Base-by-base conservation (phyloP, 1,140 invertebrate species). In the Scaptodrosophila lebanonensis region DNA sequence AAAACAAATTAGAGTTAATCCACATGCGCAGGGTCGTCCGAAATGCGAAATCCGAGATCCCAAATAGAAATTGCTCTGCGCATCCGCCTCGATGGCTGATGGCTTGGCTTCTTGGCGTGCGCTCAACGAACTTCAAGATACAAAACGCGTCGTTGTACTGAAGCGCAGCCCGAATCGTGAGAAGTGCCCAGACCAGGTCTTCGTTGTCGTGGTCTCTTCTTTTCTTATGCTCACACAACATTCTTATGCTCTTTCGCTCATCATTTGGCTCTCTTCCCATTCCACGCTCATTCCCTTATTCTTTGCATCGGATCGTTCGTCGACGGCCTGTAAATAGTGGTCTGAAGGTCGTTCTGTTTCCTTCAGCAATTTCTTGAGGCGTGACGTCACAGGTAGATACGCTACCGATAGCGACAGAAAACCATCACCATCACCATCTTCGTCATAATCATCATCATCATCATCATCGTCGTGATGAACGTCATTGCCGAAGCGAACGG, bases 1-100 rank as follows among this genome's bases (percentile, higher is more conserved):
- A 77, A 77, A 79, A 65, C 53, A 66, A 79, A 82, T 82, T 82
- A 77, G 56, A 44, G 68, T 56, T 77, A 79, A 77, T 77, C 72
- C 72, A 56, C 18, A n/a, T n/a, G n/a, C n/a, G n/a, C n/a, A n/a
- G n/a, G n/a, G n/a, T n/a, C n/a, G n/a, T n/a, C n/a, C n/a, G n/a
- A n/a, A n/a, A 25, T 25, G 22, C 22, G 22, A n/a, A n/a, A n/a
- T n/a, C n/a, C n/a, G n/a, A 25, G 8, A 25, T 25, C 22, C 22
- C 3, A 3, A 25, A 8, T 4, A 25, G 8, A 25, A 25, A 25
- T 25, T 25, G 22, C 22, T 25, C 22, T 25, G 8, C 22, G 8
- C 22, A 25, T 25, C 22, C 22, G 22, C 3, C 22, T n/a, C 17
- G 13, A 36, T 33, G 25, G 42, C 36, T 18, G 12, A 32, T 12